Conservation (phyloP, 2,888 invertebrate species). For the Nomada ruficornis region DNA sequence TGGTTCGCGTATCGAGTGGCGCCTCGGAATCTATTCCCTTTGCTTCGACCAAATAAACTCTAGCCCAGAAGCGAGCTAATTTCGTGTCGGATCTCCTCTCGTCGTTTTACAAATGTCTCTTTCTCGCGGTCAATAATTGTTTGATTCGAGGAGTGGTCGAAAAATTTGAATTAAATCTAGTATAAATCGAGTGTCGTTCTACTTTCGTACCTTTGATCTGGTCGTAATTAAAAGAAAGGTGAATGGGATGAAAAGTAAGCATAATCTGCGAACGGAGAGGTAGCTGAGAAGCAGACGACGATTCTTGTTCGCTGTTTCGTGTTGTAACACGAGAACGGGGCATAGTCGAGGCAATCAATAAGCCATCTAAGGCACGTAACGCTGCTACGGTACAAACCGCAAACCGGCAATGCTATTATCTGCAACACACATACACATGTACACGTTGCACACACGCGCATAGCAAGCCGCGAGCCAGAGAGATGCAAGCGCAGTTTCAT, state of each 20-base stretch:
- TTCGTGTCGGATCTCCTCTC: constrained; percentile 28
- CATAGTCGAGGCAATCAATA: constrained; percentile 71
- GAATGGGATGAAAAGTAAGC: neutral
- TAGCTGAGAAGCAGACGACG: constrained; percentile 9
- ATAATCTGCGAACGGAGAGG: neutral
- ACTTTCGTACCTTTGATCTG: no score
- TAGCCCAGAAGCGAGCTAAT: constrained; percentile 17
- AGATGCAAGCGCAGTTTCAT: constrained; percentile 65
- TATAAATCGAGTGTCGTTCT: neutral
- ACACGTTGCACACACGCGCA: neutral
- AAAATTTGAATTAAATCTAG: constrained; percentile 17
- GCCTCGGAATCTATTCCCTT: constrained; percentile 38
- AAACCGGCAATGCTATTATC: constrained; percentile 72
- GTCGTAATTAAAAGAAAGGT: neutral
- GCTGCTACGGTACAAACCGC: constrained; percentile 69
- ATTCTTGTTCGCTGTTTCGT: constrained; percentile 57
- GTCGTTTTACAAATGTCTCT: neutral
- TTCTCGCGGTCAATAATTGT: neutral
- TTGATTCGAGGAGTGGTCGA: neutral
- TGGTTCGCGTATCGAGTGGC: constrained; percentile 63
- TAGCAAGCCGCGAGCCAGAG: constrained; percentile 49
- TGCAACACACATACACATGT: constrained; percentile 24
- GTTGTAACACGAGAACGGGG: constrained; percentile 63
- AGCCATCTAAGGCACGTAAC: constrained; percentile 73
- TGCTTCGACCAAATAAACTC: constrained; percentile 36